Percentiles rank a stretch among this genome's conserved stretches.
These are phyloP conservation scores for Amphipoea lucens DNA, from an alignment of 2,888 invertebrate genomes.

Conservation along the genomic window DNA sequence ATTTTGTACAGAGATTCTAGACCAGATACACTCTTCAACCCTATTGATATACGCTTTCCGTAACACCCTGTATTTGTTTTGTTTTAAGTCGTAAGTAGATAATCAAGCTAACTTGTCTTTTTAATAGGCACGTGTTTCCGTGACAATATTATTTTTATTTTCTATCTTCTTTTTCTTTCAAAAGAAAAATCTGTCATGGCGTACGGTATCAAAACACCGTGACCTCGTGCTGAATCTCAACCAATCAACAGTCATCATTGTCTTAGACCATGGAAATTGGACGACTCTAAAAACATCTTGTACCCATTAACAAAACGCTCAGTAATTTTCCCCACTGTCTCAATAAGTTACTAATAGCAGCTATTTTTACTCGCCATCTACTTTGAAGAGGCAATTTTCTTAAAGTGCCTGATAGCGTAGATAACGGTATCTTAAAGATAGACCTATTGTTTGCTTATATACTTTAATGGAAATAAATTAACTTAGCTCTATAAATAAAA, in stretches of 20 bases:
- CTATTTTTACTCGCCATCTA: conserved; percentile 18
- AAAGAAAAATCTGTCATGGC: background rate
- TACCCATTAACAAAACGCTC: background rate
- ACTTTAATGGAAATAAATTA: conserved; percentile 15
- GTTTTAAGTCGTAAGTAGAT: background rate
- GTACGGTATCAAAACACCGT: background rate
- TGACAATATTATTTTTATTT: background rate
- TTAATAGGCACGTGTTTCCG: background rate
- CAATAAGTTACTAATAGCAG: conserved; percentile 4
- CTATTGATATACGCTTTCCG: no score
- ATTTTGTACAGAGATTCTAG: no score
- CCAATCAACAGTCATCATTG: background rate
- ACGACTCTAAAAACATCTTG: background rate
- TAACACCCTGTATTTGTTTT: no score
- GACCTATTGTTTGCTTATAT: conserved; percentile 25
- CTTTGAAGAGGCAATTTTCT: conserved; percentile 33
- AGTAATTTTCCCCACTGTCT: background rate
- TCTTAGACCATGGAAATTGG: background rate
- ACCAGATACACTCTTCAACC: no score
- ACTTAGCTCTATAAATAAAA: background rate
- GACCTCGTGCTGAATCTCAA: background rate
- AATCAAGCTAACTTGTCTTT: background rate
- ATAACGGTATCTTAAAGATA: conserved; percentile 45
- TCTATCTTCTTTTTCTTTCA: no score
- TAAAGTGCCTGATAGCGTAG: conserved; percentile 30